A percentile compares a stretch with the other conserved stretches of the same genome.
These are phyloP conservation scores for Acleris cristana DNA, from an alignment of 2,888 invertebrate genomes.

Conservation along the genomic window DNA sequence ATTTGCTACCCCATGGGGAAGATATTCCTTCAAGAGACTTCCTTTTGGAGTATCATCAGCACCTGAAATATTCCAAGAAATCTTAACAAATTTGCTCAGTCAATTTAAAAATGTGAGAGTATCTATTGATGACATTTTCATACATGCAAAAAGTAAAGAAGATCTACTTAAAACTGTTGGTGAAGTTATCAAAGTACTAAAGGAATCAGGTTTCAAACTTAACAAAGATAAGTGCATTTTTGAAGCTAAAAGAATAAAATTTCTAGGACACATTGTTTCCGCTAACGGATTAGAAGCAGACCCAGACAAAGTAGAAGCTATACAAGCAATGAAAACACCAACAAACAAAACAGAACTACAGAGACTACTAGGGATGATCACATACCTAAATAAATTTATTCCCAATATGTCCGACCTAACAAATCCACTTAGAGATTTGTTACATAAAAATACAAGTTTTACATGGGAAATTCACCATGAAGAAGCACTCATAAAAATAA, in stretches of 20 bases:
- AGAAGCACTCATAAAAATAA: slow-evolving; percentile 11
- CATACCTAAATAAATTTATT: slow-evolving; percentile 36
- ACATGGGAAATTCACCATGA: slow-evolving; percentile 34
- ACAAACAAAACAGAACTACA: slow-evolving; percentile 40
- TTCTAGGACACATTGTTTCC: slow-evolving; percentile 26
- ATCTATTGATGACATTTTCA: slow-evolving; percentile 33
- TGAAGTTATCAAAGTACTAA: slow-evolving; percentile 28
- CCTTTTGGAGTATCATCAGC: slow-evolving; percentile 40
- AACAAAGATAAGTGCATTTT: slow-evolving; percentile 26
- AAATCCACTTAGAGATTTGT: slow-evolving; percentile 25
- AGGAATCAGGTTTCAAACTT: slow-evolving; percentile 13
- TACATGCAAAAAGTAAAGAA: slow-evolving; percentile 34
- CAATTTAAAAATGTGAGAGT: slow-evolving; percentile 33
- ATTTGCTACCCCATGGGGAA: slow-evolving; percentile 39
- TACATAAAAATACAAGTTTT: slow-evolving; percentile 33
- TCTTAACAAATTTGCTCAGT: slow-evolving; percentile 31
- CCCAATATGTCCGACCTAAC: neutral
- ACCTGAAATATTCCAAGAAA: slow-evolving; percentile 40
- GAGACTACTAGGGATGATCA: slow-evolving; percentile 37
- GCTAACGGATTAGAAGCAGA: slow-evolving; percentile 38
- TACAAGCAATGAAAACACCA: slow-evolving; percentile 38
- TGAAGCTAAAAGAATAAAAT: slow-evolving; percentile 38
- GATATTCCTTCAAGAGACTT: slow-evolving; percentile 40
- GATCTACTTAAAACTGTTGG: slow-evolving; percentile 25
- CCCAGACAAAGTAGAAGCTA: slow-evolving; percentile 40